Evolutionary conservation across 2,113 vertebrate genomes (phyloP), one percentile per base, ranked within the genome.

Genomic region (Felis chaus): DNA sequence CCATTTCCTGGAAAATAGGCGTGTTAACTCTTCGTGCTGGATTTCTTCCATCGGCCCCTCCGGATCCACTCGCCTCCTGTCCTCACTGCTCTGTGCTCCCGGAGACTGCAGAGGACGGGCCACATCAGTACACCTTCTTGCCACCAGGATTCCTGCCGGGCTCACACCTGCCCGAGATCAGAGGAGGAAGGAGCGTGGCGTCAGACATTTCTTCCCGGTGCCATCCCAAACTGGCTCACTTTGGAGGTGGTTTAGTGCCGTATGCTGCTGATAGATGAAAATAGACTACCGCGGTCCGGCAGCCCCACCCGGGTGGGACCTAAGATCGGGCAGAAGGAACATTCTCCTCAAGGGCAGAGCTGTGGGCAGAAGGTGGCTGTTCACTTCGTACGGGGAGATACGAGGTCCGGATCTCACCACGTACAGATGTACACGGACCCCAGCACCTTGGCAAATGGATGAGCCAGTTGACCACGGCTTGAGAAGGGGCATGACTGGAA

Each of bases 271-370:
- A 53, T 50, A 14, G 68, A 23, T 36, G 80, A 85, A 36, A 55
- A 31, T 29, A n/a, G 15, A 27, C 0, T 1, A 15, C 21, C 0
- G 2, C 1, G 4, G 3, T 33, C 11, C 29, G 66, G n/a, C 5
- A n/a, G 33, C 45, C 10, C 55, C 16, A 4, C 7, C 45, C 11
- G 23, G 11, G 7, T 7, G 29, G 41, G 53, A 41, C 53, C 33
- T 10, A 0, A 50, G 19, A 27, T 10, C 0, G 29, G 31, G 23
- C 14, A 23, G 25, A 79, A 39, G 50, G 63, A 7, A 57, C 7
- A 19, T 4, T 36, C 36, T 23, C 23, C 7, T 15, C 5, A 4
- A 31, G 5, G 33, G 63, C 31, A 48, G 48, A 45, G 13, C 36
- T 50, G 41, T 53, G 27, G 27, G 1, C 5, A 63, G 33, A 73